Conservation (phyloP, 2,797 vertebrate species). For the Allenopithecus nigroviridis region DNA sequence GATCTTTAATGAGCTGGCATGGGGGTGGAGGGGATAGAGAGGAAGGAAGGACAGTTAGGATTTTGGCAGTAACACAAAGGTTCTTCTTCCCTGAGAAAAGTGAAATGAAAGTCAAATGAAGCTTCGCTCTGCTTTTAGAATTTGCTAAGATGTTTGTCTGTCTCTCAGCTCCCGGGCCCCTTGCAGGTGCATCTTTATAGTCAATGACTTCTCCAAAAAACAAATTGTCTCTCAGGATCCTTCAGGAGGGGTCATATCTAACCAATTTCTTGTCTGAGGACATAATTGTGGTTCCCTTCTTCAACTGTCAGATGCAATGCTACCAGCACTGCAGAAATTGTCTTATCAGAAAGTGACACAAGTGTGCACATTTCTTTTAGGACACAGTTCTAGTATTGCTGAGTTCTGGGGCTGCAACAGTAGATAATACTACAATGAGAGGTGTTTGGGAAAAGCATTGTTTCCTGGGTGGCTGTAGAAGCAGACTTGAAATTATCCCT, state of each 20-base stretch:
- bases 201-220: conserved; percentile 57
- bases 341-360: conserved; percentile 6
- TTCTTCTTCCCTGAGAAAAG: conserved; percentile 61
- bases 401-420: neutral
- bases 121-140: neutral
- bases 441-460: neutral
- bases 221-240: conserved; percentile 69
- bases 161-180: neutral
- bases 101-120: conserved; percentile 53
- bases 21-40: neutral
- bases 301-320: neutral
- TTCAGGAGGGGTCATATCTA: conserved; percentile 40
- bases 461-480: neutral
- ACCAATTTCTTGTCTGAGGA: conserved; percentile 21
- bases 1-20: conserved; percentile 42
- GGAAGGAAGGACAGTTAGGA: conserved; percentile 13
- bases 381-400: neutral
- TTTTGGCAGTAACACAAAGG: conserved; percentile 54
- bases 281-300: conserved; percentile 21
- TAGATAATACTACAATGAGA: neutral
- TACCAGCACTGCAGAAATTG: neutral
- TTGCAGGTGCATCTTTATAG: conserved; percentile 54
- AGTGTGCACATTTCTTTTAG: neutral
- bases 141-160: neutral
- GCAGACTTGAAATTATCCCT: neutral